Base-by-base conservation (phyloP, 2,888 invertebrate genomes). In the Drosophila fungiperda region DNA sequence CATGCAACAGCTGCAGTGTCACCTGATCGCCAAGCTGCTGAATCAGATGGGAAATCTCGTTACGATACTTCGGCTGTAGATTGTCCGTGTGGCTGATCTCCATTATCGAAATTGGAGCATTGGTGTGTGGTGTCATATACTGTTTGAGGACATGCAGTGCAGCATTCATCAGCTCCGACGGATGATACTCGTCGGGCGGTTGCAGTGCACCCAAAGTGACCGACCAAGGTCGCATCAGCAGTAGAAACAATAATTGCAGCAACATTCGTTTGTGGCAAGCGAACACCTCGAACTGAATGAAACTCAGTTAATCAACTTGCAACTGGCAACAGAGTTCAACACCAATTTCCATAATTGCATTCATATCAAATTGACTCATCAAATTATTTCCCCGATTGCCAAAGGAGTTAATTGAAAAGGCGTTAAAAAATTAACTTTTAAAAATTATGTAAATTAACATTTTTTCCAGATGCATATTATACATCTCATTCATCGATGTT, bases 1-100 rank as follows among this genome's bases (percentile, higher is more conserved):
- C 81, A 33, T 76, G 73, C 53, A 70, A 76, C 49, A 92, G 62
- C 29, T 90, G 83, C 11, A 92, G n/a, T 0, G 89, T 52, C 49
- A 89, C 67, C 1, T 68, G 72, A 0, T 53, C 57, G 0, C 78
- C 50, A 32, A 91, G 50, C 11, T 70, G 57, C 0, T 4, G 23
- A 1, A 91, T 26, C 17, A 91, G 68, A 20, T 85, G 64, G 11
- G 72, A 75, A 57, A 89, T 36, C 0, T 60, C 63, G 52, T 78
- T 76, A 1, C 35, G 40, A n/a, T 77, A 61, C 4, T 67, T 33
- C 2, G 12, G 40, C 1, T 60, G 53, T 8, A 26, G 6, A 0
- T 4, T 57, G 7, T 48, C 20, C 9, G 38, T 32, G 7, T 29
- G 15, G 12, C 73, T 80, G n/a, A 88, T 63, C 63, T 84, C 82